Base-by-base conservation (phyloP, 2,113 vertebrate genomes). In the Caretta caretta region DNA sequence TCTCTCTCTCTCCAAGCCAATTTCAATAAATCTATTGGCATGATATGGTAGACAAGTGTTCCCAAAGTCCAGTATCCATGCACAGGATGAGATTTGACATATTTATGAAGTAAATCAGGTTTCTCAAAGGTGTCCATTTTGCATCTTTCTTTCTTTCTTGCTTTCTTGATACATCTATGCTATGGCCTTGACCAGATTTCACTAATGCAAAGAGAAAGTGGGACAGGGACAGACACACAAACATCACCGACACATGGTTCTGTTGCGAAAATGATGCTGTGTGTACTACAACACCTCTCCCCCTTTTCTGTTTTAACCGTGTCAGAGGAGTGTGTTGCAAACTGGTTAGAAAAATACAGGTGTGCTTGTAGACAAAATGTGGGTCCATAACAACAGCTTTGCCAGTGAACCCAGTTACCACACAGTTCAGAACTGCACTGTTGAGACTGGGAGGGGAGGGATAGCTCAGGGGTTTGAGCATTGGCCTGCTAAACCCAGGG, bases 51-150 rank as follows among this genome's bases (percentile, higher is more conserved):
- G 50, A 89, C 83, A 5, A 93, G 59, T 57, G 80, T 48, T 12
- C 80, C 80, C 17, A 78, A 48, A 48, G 42, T 78, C 24, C 10
- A 87, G 46, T 56, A 31, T 65, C 79, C 5, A 25, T 81, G 29
- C 76, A 57, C 11, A 57, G 57, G 57, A 31, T 72, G 9, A 49
- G 13, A 7, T 78, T 83, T 27, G 53, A 56, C 46, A n/a, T 46
- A 51, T 0, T 8, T 59, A 85, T 5, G 75, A 62, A 46, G 38
- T 35, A 90, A 90, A 92, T 80, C 31, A n/a, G 11, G 54, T 8
- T 80, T 35, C 79, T 81, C 22, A 50, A 80, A 46, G 4, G 25
- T 0, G 0, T 29, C 31, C 0, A 1, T 48, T 24, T 88, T 79
- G 54, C 22, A 25, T 56, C 48, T 27, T 57, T 57, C 50, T 51